Base-by-base conservation (phyloP, 1,140 invertebrate genomes). In the Harpegnathos saltator region DNA sequence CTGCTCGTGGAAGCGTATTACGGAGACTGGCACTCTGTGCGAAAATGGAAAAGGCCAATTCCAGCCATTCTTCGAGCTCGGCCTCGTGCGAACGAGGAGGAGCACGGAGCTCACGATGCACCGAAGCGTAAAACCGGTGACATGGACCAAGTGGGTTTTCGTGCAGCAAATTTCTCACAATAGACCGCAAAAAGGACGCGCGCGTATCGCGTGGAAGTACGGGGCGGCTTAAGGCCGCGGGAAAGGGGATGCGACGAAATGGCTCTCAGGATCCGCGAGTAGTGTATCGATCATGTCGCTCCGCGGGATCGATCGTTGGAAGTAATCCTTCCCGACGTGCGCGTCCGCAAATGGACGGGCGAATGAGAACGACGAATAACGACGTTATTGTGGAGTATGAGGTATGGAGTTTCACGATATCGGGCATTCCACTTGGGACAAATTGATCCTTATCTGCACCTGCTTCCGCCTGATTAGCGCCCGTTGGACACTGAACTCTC, bases 101-200 rank as follows among this genome's bases (percentile, higher is more conserved):
- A 82, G 15, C 56, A 54, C 75, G 75, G 82, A 82, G 84, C 85
- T 83, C 81, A 85, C 81, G 85, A 84, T 73, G 54, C 90, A 85
- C 78, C 84, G 82, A 86, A 74, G 86, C 89, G 91, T 91, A 85
- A 92, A 91, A 84, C 82, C 88, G 85, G 91, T 92, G 89, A 91
- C 91, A 91, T 89, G 89, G 85, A 87, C 90, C 90, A 85, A 91
- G 89, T 88, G 85, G 89, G 91, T 91, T 90, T 89, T 89, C 86
- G 85, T 84, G 48, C 66, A 66, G 80, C 66, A 81, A 58, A 87
- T 75, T 88, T 72, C 84, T 87, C 65, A 90, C 88, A 90, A 90
- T 89, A 89, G 89, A 62, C 87, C 81, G 77, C 75, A 87, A 85
- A 90, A 87, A 85, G 84, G 63, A 81, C 71, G 75, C 68, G 75